Conservation (phyloP, 2,888 invertebrate genomes). For the Chaitophorus viminalis region DNA sequence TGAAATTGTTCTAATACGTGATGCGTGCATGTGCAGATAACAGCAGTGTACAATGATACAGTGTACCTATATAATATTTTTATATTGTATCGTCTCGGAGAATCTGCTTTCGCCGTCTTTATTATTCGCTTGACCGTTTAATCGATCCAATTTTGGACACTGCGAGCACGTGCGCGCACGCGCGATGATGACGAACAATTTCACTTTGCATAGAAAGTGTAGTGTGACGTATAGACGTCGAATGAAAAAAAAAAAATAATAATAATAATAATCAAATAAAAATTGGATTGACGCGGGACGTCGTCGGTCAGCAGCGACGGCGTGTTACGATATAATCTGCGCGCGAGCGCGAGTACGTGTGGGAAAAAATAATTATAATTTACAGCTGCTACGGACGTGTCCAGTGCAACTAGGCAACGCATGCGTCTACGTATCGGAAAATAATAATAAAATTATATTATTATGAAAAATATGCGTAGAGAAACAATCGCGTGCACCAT, state of each 20-base stretch:
- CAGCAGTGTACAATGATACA: not conserved
- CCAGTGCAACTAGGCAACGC: too few relatives aligned
- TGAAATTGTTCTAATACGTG: slow-evolving; percentile 41
- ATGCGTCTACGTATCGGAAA: too few relatives aligned
- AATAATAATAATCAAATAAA: slow-evolving; percentile 20
- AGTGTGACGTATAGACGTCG: not conserved
- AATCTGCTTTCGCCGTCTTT: slow-evolving; percentile 51
- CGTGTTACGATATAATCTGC: not conserved
- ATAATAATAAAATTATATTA: not conserved
- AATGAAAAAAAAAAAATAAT: slow-evolving; percentile 3
- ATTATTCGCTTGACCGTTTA: slow-evolving; percentile 48
- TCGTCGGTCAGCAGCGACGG: not conserved
- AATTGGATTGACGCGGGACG: slow-evolving; percentile 36
- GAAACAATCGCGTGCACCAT: not conserved
- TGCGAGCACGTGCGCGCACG: not conserved
- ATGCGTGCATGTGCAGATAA: not conserved
- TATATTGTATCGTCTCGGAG: slow-evolving; percentile 35
- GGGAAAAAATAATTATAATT: not conserved
- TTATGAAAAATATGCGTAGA: not conserved
- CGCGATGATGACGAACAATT: slow-evolving; percentile 8
- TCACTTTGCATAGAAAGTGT: slow-evolving; percentile 58
- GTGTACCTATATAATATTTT: too few relatives aligned
- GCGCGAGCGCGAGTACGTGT: not conserved
- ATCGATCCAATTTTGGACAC: slow-evolving; percentile 56
- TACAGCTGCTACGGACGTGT: not conserved